Evolutionary conservation across 1,140 invertebrate genomes (phyloP), one percentile per base, ranked within the genome.

Genomic region (Sitophilus oryzae): DNA sequence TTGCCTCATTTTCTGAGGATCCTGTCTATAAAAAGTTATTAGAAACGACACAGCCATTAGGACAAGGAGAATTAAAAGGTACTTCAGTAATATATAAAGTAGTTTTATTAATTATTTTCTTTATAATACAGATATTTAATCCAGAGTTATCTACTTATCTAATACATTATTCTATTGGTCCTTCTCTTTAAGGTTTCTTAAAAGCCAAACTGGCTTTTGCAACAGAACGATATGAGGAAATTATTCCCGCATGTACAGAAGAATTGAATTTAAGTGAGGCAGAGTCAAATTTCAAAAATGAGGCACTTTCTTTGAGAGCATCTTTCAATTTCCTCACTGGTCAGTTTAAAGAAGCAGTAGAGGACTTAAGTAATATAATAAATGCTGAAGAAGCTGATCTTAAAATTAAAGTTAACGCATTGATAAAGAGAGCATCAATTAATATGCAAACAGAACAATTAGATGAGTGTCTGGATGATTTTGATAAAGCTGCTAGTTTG

Each of bases 371-470:
- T 51, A 71, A 63, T 15, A 78, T 85, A 56, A 80, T 83, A 63
- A 77, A 81, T 53, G 79, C 78, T 59, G 73, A 76, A 60, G 71
- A 77, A 61, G 73, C 79, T 16, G 72, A 78, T 59, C 69, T 73
- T 0, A 81, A 82, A 58, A 76, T 89, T 1, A 83, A 80, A 68
- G 83, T 88, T 0, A 95, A 94, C 79, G 89, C 91, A 8, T 73
- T 95, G n/a, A 88, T 97, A 34, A 96, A 96, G 71, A 77, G 88
- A 59, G 91, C 89, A 2, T 86, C 85, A 6, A 73, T 94, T 43
- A 79, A 84, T 60, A 85, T 94, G 64, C 90, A 95, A 69, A 71
- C 83, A 41, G 85, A 90, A 56, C 77, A 86, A 56, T 73, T 81
- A 14, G 82, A 85, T 9, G 79, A 83, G 58, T 87, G 86, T 60